Evolutionary conservation across 2,797 vertebrate species (phyloP).

Genomic region (Manis javanica): DNA sequence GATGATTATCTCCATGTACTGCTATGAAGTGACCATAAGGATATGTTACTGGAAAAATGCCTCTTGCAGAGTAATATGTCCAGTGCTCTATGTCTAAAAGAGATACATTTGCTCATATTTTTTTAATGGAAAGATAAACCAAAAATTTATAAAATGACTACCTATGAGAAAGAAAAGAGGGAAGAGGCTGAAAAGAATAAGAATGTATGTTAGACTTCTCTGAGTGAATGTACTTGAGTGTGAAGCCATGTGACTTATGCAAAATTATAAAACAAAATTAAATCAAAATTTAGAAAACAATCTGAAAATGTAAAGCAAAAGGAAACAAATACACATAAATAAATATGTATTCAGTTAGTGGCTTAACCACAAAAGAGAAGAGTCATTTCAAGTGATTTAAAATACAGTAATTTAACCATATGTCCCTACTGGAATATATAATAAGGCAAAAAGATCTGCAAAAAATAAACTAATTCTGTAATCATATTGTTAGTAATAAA

Average conservation of each 20-base stretch:
- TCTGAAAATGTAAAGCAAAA: not conserved
- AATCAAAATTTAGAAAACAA: not conserved
- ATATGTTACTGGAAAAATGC: not conserved
- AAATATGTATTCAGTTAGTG: not conserved
- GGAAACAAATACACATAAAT: not conserved
- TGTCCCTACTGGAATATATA: not conserved
- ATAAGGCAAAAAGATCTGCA: not conserved
- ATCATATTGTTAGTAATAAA: not conserved
- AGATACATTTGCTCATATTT: not conserved
- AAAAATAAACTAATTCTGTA: not conserved
- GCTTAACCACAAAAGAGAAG: not conserved
- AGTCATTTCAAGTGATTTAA: not conserved
- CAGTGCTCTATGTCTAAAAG: not conserved
- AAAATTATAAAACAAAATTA: not conserved
- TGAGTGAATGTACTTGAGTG: not conserved
- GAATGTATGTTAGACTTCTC: not conserved
- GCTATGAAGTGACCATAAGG: not conserved
- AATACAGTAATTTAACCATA: not conserved
- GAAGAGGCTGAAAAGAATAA: not conserved
- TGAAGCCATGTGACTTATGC: not conserved
- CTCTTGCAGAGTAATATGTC: not conserved
- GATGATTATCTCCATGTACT: not conserved
- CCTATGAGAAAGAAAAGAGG: not conserved
- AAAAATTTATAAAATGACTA: not conserved
- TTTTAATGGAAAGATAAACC: not conserved